phyloP scores from a whole-genome alignment of 1,140 invertebrate species.

The Agrypnia vestita region DNA sequence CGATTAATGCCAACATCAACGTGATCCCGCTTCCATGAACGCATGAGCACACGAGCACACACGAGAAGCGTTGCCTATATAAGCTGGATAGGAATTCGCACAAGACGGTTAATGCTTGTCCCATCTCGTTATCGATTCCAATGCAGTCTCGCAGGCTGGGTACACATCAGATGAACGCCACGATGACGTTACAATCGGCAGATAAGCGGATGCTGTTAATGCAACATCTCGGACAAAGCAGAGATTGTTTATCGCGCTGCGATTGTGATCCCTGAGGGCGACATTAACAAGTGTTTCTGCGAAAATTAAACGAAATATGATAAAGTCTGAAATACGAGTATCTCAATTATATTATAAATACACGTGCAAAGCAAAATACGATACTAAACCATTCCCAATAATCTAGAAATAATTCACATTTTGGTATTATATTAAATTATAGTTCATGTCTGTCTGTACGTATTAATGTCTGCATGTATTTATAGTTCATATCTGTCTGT shows the following conservation, averaged over 20 bases:
- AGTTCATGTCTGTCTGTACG: too few species aligned
- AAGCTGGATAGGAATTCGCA: conserved; percentile 26
- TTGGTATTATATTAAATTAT: too few species aligned
- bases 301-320: neutral
- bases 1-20: too few species aligned
- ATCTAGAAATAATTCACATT: too few species aligned
- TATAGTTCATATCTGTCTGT: too few species aligned
- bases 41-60: neutral
- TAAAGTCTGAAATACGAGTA: too few species aligned
- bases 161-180: conserved; percentile 33
- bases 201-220: conserved; percentile 28
- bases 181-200: conserved; percentile 13
- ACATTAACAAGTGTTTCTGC: neutral
- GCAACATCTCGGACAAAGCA: conserved; percentile 9
- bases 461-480: too few species aligned
- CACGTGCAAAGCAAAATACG: too few species aligned
- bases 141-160: conserved; percentile 1
- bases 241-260: conserved; percentile 17
- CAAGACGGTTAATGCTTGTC: conserved; percentile 37
- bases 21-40: too few species aligned
- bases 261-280: conserved; percentile 7
- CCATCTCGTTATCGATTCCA: conserved; percentile 32
- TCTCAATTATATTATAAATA: too few species aligned
- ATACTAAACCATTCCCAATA: too few species aligned
- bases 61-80: conserved; percentile 15